Base-by-base conservation (phyloP, 2,113 vertebrate species). In the Cynoglossus semilaevis region DNA sequence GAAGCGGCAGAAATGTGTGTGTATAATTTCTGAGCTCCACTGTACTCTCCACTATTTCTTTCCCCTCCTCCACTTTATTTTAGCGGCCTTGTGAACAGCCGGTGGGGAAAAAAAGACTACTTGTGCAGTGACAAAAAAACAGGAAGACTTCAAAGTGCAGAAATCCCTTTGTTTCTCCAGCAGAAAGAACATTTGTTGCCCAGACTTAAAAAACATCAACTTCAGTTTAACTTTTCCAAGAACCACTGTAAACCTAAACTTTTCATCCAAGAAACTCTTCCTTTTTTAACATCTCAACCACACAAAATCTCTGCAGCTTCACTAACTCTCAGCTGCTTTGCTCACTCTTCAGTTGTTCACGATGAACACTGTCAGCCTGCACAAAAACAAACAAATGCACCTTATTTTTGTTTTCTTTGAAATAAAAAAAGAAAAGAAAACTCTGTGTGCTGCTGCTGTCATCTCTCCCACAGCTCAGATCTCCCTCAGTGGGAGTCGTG, bases 61-160 rank as follows among this genome's bases (percentile, higher is more conserved):
- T 63, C 81, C 71, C 80, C 75, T 83, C 77, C 82, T 79, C 74
- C 76, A 82, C 83, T 76, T 80, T 74, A 71, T 75, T 81, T 82
- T 66, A 75, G 61, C 74, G 62, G 54, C 22, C 61, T 9, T 74
- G 70, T 77, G 80, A 83, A 74, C 64, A 80, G 75, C 72, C 77
- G 69, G 75, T 71, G 67, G 42, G 58, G 58, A 63, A 63, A 63
- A 37, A 54, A 45, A 11, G 29, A 69, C 52, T 72, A 66, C 76
- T 74, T 78, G 55, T 70, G 58, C 70, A 83, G 48, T 67, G 58
- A 68, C 68, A 15, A 14, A 50, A 35, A 29, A 47, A 11, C 43
- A 63, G 34, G 58, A 57, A 61, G 11, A 6, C 22, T 70, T 52
- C 10, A 62, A 74, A 70, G 51, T 69, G 58, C 19, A 72, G 8